Percentiles rank a stretch among this genome's conserved stretches.
Evolutionary conservation across 2,888 invertebrate genomes (phyloP).

Genomic region (Rotaria socialis): DNA sequence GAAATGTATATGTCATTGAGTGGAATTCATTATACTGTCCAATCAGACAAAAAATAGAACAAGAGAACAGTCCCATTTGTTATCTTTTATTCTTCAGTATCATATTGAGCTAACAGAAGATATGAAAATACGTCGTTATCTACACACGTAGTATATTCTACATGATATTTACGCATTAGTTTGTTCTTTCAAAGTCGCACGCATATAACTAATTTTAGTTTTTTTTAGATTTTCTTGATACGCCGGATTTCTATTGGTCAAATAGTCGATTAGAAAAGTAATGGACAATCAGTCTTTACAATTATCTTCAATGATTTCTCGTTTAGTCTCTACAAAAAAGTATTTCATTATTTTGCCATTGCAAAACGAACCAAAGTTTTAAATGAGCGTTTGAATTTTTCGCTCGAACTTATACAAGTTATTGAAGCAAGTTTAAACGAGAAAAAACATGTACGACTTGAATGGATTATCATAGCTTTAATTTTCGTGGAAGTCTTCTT

Average conservation of each 20-base stretch:
- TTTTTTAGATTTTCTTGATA: slow-evolving; percentile 41
- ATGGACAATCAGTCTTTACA: background rate
- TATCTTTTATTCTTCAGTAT: too few species aligned
- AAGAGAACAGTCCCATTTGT: too few species aligned
- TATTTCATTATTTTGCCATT: slow-evolving; percentile 39
- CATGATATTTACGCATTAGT: too few species aligned
- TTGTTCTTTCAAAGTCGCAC: too few species aligned
- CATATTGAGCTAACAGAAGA: too few species aligned
- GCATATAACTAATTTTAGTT: background rate
- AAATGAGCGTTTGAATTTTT: slow-evolving; percentile 44
- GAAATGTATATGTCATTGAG: too few species aligned
- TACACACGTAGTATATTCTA: too few species aligned
- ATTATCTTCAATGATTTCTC: background rate
- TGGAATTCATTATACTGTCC: too few species aligned
- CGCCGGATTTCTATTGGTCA: slow-evolving; percentile 46
- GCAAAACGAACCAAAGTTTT: slow-evolving; percentile 41
- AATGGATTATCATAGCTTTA: slow-evolving; percentile 44
- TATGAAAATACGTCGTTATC: too few species aligned
- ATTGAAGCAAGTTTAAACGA: slow-evolving; percentile 39
- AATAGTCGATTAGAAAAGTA: slow-evolving; percentile 41
- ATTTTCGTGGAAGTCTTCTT: slow-evolving; percentile 38
- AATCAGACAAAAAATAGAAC: too few species aligned
- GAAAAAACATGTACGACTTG: slow-evolving; percentile 41
- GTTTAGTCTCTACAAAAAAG: slow-evolving; percentile 35
- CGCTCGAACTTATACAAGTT: slow-evolving; percentile 39